Percentiles rank a stretch among this genome's conserved stretches.
These are phyloP conservation scores for Vulpes lagopus DNA, from an alignment of 2,113 vertebrate species.

Conservation along the genomic window DNA sequence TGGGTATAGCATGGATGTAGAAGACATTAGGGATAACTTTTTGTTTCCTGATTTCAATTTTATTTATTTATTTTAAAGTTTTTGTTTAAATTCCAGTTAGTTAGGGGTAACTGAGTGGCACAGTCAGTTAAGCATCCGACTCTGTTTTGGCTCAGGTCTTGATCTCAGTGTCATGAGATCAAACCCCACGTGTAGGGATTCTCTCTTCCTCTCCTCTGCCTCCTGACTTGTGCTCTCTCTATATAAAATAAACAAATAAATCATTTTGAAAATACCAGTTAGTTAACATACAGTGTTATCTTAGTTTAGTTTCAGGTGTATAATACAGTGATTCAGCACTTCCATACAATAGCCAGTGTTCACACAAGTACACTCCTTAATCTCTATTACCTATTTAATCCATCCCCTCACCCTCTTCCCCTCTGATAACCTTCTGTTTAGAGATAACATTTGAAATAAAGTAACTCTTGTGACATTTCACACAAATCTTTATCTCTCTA, in stretches of 20 bases:
- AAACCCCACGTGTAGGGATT: not conserved
- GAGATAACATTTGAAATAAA: not conserved
- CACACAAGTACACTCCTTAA: not conserved
- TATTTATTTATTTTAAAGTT: not conserved
- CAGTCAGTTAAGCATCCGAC: not conserved
- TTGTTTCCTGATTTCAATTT: not conserved
- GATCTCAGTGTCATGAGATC: not conserved
- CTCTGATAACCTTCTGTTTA: not conserved
- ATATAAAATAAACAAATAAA: not conserved
- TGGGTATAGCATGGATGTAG: not conserved
- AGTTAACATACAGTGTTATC: not conserved
- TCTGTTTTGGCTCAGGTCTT: not conserved
- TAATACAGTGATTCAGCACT: not conserved
- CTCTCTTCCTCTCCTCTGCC: not conserved
- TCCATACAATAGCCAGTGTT: not conserved
- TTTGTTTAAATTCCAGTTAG: not conserved
- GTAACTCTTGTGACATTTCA: not conserved
- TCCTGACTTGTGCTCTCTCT: not conserved
- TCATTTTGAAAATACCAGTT: not conserved
- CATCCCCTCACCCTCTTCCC: not conserved
- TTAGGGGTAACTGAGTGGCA: not conserved
- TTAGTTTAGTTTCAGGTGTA: not conserved
- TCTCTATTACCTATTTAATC: not conserved
- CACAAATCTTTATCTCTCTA: not conserved
- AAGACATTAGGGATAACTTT: not conserved